Evolutionary conservation across 2,113 vertebrate species (phyloP), one percentile per base, ranked within the genome.

Genomic region (Canis aureus): DNA sequence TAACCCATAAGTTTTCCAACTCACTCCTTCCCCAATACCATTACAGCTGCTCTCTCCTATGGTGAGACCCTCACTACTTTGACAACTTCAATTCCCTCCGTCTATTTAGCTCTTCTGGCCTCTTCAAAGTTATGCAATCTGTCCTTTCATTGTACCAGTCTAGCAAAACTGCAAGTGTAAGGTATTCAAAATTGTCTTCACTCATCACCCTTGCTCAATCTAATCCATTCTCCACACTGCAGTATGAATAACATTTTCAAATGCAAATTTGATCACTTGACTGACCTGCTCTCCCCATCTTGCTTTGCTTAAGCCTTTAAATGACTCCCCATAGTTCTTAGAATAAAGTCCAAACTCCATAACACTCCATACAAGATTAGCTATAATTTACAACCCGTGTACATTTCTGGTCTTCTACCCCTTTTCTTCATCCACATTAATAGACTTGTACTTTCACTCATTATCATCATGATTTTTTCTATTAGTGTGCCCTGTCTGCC

Each of bases 241-340:
- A 85, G 12, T 19, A 20, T 3, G 27, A 88, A 71, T 38, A 87
- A 81, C 10, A 13, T 94, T 97, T 94, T 71, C 67, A 92, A 95
- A 96, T 84, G 92, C 67, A 94, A 87, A 92, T 85, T 86, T 7
- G 27, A 67, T 27, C 81, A 51, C 27, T 29, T 49, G 57, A 76
- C 7, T 16, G 12, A 22, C 4, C 20, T 11, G 25, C 19, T n/a
- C 23, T 59, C 25, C 57, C 11, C 22, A 35, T 35, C 29, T 83
- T 81, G 53, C 19, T 67, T 93, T 95, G 49, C 43, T 67, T 96
- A 89, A 94, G 55, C 62, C 89, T 91, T 93, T 92, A 67, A 86
- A 55, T 71, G 71, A 10, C 23, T 82, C 32, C 19, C 51, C 12
- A 15, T 38, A 49, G 51, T 51, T 95, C 79, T 89, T 86, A 89